These are phyloP conservation scores for Danaus melanippus DNA, from an alignment of 1,140 invertebrate species.

Conservation along the genomic window DNA sequence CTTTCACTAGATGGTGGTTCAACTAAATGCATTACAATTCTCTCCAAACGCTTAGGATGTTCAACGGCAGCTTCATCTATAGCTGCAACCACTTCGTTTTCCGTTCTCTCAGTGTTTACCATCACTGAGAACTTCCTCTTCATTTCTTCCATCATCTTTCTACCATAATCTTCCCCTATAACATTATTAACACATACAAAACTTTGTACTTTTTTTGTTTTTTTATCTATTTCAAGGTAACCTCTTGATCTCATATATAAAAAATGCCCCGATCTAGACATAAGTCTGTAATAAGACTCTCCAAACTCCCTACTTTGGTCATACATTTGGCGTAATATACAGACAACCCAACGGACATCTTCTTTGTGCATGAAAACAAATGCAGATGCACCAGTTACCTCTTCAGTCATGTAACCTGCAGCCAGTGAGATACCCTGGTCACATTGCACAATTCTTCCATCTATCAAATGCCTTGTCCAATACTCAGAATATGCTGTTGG, in stretches of 20 bases:
- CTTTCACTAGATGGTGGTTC: constrained; percentile 71
- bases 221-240: constrained; percentile 84
- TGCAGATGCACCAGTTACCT: constrained; percentile 85
- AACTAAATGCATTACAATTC: constrained; percentile 79
- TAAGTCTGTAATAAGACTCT: constrained; percentile 86
- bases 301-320: constrained; percentile 83
- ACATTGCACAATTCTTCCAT: constrained; percentile 88
- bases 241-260: constrained; percentile 88
- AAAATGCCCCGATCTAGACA: constrained; percentile 83
- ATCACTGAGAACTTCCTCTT: constrained; percentile 82
- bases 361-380: constrained; percentile 92
- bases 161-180: constrained; percentile 81
- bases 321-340: constrained; percentile 90
- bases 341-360: constrained; percentile 88
- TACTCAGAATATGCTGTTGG: constrained; percentile 85
- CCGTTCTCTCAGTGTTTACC: constrained; percentile 67
- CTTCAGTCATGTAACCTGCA: constrained; percentile 88
- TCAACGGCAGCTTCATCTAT: constrained; percentile 73
- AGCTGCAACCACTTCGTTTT: constrained; percentile 30
- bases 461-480: constrained; percentile 86
- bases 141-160: constrained; percentile 81
- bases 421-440: constrained; percentile 91
- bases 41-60: constrained; percentile 77
- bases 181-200: constrained; percentile 91
- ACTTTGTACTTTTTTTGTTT: constrained; percentile 83